Conservation (phyloP, 2,113 vertebrate species). For the Corythornis vintsioides region DNA sequence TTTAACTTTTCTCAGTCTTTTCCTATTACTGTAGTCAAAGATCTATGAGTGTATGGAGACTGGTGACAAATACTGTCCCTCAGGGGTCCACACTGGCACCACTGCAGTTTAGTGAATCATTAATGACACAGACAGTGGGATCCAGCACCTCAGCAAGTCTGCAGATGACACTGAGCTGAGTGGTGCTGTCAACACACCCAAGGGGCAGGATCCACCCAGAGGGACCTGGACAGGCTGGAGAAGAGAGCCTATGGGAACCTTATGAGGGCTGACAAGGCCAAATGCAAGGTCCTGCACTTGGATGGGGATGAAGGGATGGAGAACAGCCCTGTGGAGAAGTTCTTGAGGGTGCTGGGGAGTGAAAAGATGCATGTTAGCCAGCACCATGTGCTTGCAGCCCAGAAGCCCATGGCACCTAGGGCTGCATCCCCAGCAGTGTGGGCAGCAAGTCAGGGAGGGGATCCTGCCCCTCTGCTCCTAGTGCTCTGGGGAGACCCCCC, state of each 20-base stretch:
- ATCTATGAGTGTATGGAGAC: background rate
- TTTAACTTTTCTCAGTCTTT: background rate
- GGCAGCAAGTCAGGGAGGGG: background rate
- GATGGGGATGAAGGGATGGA: too few relatives aligned
- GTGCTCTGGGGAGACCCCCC: background rate
- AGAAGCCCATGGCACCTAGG: background rate
- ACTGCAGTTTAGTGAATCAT: background rate
- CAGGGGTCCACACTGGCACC: background rate
- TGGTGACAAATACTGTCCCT: background rate
- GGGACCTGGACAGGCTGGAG: background rate
- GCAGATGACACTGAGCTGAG: background rate
- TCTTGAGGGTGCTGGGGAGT: too few relatives aligned
- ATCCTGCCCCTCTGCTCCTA: too few relatives aligned
- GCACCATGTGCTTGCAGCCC: rapidly evolving
- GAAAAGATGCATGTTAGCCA: too few relatives aligned
- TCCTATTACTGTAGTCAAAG: background rate
- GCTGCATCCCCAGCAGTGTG: background rate
- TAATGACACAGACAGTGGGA: background rate
- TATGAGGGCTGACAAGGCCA: background rate
- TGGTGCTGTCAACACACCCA: rapidly evolving
- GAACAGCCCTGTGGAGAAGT: background rate
- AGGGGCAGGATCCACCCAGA: background rate
- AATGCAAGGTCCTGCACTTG: background rate
- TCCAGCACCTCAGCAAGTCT: background rate
- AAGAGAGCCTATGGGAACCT: background rate